These are phyloP conservation scores for Amphiduros pacificus DNA, from an alignment of 2,888 invertebrate species.

Conservation along the genomic window DNA sequence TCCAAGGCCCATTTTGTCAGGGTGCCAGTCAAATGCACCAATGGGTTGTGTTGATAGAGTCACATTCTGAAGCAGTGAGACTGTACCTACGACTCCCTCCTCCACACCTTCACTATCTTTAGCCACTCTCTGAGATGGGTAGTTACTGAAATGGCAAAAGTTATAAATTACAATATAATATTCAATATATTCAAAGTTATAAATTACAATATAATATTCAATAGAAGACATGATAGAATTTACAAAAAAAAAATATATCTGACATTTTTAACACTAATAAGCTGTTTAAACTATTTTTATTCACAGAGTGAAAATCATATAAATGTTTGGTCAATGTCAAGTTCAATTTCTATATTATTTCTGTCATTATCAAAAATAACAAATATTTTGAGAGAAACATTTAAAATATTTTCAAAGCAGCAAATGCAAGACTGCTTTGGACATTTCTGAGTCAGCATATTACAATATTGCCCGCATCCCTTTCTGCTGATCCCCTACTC, in stretches of 20 bases:
- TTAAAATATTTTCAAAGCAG: neutral
- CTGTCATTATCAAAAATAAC: too few species aligned
- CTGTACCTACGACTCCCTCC: slow-evolving; percentile 75
- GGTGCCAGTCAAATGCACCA: slow-evolving; percentile 87
- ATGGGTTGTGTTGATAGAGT: slow-evolving; percentile 85
- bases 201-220: too few species aligned
- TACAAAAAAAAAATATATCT: too few species aligned
- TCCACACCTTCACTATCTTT: slow-evolving; percentile 73
- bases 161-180: neutral
- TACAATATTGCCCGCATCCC: too few species aligned
- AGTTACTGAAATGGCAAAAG: slow-evolving; percentile 65
- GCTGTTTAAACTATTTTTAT: neutral
- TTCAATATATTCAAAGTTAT: neutral
- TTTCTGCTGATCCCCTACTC: too few species aligned
- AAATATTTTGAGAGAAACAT: neutral
- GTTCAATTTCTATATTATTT: too few species aligned
- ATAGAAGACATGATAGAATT: too few species aligned
- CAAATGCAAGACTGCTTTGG: neutral
- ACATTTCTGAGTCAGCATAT: neutral
- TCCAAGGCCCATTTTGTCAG: slow-evolving; percentile 83
- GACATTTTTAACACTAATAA: neutral
- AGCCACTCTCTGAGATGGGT: slow-evolving; percentile 76
- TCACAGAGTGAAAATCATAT: too few species aligned
- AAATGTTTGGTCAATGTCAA: too few species aligned
- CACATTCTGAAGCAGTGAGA: slow-evolving; percentile 78